Base-by-base conservation (phyloP, 1,140 invertebrate genomes). In the Lasioglossum albipes region DNA sequence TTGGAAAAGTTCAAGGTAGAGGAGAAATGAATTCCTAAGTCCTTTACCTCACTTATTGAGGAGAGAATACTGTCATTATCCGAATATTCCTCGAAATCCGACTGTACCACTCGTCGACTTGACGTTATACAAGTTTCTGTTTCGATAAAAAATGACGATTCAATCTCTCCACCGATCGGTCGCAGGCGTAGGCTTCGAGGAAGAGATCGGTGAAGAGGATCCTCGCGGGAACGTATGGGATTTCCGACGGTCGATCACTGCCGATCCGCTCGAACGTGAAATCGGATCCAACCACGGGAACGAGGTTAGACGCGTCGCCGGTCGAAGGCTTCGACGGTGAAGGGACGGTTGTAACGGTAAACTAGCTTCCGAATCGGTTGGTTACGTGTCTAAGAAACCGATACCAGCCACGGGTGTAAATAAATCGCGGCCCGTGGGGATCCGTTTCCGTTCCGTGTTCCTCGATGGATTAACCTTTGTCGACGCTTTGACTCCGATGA, bases 191-290 rank as follows among this genome's bases (percentile, higher is more conserved):
- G 36, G 36, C 36, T 36, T 36, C 20, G 57, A n/a, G 57, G 52
- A 52, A 54, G 54, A 70, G 18, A 54, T 54, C 42, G 1, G 12
- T n/a, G 76, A 79, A 82, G 83, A 67, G 66, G 75, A 87, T 87
- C 82, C 85, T 84, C 80, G 86, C 85, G 82, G 83, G 76, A 87
- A 87, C 82, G 80, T 83, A 83, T 87, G 86, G 68, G 70, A 87
- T 87, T 87, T 84, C 84, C 79, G 66, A 59, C 54, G 7, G 75
- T 84, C 86, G 79, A 87, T 87, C 86, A 75, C 75, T 57, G 59
- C 27, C 65, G 82, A 87, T 79, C 71, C 79, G 82, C 27, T 84
- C 79, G 71, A 79, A 87, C 86, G 85, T 84, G 85, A 87, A 87
- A 87, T 87, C 82, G 76, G 79, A 87, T 87, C 82, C 69, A 84